These are phyloP conservation scores for Cataglyphis hispanica DNA, from an alignment of 1,140 invertebrate species.

Conservation along the genomic window DNA sequence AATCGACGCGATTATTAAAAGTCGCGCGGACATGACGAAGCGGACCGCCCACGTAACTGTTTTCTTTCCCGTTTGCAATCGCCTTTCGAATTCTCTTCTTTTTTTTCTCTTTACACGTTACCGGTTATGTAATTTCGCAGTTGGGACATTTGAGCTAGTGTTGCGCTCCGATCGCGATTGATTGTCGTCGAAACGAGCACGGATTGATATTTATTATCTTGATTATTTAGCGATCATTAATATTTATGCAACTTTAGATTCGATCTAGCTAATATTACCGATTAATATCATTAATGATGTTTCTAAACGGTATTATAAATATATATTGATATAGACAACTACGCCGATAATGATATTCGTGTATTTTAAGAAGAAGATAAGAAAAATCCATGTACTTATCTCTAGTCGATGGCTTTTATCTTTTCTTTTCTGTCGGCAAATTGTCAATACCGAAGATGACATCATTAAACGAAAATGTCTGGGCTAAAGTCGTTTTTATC, in stretches of 20 bases:
- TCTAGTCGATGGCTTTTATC: background rate
- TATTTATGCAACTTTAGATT: background rate
- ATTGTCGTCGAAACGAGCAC: conserved; percentile 30
- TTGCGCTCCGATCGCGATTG: conserved; percentile 11
- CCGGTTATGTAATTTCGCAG: conserved; percentile 45
- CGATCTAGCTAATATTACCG: background rate
- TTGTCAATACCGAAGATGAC: conserved; percentile 15
- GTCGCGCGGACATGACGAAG: conserved; percentile 60
- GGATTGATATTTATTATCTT: conserved; percentile 24
- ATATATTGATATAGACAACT: background rate
- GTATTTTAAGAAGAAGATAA: conserved; percentile 29
- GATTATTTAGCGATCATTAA: conserved; percentile 36
- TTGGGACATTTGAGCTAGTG: conserved; percentile 26
- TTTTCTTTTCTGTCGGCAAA: background rate
- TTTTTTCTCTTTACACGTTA: conserved; percentile 18
- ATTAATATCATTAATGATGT: background rate
- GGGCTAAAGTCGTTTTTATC: background rate
- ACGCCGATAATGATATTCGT: background rate
- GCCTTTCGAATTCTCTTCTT: conserved; percentile 37
- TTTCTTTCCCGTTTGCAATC: conserved; percentile 49
- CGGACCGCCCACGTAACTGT: conserved; percentile 66
- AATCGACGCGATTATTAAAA: conserved; percentile 72
- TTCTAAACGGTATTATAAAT: background rate
- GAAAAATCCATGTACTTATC: background rate
- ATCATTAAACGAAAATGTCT: conserved; percentile 32